Conservation (phyloP, 2,888 invertebrate genomes). For the Ophion ellenae region DNA sequence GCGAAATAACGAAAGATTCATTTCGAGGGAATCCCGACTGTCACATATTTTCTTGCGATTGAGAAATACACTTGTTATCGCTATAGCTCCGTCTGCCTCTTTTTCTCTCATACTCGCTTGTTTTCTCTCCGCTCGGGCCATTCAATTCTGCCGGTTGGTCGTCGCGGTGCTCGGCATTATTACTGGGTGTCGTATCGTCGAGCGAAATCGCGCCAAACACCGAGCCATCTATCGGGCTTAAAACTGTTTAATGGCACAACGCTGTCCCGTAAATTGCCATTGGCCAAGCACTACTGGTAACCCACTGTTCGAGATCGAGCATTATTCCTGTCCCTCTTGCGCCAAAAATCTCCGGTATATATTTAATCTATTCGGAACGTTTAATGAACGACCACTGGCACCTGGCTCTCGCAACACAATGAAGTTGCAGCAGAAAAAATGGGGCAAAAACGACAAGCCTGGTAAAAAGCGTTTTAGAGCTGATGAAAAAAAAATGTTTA, state of each 20-base stretch:
- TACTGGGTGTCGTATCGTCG: slow-evolving; percentile 12
- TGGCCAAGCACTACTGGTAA: slow-evolving; percentile 51
- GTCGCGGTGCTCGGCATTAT: slow-evolving; percentile 19
- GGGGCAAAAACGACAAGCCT: not conserved
- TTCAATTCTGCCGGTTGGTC: not conserved
- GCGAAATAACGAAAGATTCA: slow-evolving; percentile 18
- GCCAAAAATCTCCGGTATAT: slow-evolving; percentile 45
- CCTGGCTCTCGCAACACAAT: slow-evolving; percentile 29
- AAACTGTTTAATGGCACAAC: slow-evolving; percentile 78
- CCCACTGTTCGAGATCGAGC: slow-evolving; percentile 25
- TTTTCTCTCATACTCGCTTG: not conserved
- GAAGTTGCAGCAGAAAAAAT: not conserved
- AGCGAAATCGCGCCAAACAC: slow-evolving; percentile 35
- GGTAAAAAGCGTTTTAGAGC: slow-evolving; percentile 26
- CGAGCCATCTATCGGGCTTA: slow-evolving; percentile 78
- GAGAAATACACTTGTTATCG: not conserved
- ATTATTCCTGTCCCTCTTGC: slow-evolving; percentile 33
- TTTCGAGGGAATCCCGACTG: slow-evolving; percentile 3
- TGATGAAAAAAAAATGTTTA: slow-evolving; percentile 22
- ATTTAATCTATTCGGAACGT: slow-evolving; percentile 38
- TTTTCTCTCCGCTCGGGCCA: not conserved
- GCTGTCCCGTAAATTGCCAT: slow-evolving; percentile 80
- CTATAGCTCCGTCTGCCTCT: not conserved
- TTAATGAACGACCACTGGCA: slow-evolving; percentile 42
- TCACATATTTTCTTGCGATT: not conserved